phyloP scores from a whole-genome alignment of 2,113 vertebrate species.

The Sarotherodon lohbergeri region DNA sequence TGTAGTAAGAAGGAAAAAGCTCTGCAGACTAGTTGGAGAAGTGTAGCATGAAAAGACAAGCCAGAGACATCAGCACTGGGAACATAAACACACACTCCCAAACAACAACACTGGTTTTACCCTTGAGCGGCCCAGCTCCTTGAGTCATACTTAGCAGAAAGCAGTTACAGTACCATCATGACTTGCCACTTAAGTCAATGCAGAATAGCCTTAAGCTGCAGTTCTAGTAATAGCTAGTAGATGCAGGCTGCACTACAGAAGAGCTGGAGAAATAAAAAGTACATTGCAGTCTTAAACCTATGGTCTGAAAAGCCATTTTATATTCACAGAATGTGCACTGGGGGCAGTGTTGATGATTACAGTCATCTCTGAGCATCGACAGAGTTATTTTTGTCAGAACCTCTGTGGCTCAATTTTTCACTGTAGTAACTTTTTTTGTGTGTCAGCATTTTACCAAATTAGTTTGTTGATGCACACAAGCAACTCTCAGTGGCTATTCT shows the following conservation, averaged over 20 bases:
- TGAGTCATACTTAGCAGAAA: constrained; percentile 25
- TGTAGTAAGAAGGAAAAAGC: background rate
- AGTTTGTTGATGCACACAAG: background rate
- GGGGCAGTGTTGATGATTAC: background rate
- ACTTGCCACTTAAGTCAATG: background rate
- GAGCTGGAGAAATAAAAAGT: background rate
- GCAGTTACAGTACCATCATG: background rate
- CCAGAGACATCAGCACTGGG: background rate
- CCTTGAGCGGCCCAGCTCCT: constrained; percentile 15
- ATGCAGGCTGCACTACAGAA: background rate
- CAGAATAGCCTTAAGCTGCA: constrained; percentile 10
- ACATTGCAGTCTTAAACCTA: background rate
- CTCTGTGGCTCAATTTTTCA: background rate
- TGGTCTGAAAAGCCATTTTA: background rate
- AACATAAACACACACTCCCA: constrained; percentile 9
- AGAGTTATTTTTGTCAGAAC: background rate
- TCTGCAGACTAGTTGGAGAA: background rate
- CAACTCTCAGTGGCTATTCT: background rate
- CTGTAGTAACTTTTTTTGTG: background rate
- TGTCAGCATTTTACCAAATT: background rate
- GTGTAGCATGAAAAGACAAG: background rate
- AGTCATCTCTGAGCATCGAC: background rate
- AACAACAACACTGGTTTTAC: constrained; percentile 1
- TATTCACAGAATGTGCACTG: background rate
- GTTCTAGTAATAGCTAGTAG: constrained; percentile 10